phyloP scores from a whole-genome alignment of 2,888 invertebrate species.

The Ophonus ardosiacus region DNA sequence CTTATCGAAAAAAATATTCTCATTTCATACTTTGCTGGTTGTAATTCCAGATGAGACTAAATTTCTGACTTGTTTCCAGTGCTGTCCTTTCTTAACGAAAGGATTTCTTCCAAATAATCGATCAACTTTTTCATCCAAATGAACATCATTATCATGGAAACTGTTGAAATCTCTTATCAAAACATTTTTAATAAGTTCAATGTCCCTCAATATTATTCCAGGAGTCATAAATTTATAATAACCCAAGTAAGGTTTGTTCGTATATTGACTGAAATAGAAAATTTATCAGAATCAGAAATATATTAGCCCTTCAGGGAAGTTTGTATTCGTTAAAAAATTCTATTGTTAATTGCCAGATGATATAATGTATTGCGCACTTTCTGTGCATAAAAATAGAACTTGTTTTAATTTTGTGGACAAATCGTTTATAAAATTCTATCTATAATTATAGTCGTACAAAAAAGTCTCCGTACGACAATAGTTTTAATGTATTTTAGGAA shows the following conservation, averaged over 20 bases:
- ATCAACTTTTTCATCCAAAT: constrained; percentile 73
- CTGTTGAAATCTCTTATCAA: constrained; percentile 71
- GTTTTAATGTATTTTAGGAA: too few species aligned
- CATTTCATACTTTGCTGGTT: constrained; percentile 71
- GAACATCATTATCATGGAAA: constrained; percentile 69
- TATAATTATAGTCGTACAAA: too few species aligned
- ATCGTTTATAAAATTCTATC: too few species aligned
- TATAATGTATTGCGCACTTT: too few species aligned
- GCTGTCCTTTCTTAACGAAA: constrained; percentile 73
- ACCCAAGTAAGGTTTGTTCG: constrained; percentile 71
- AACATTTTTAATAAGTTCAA: constrained; percentile 70
- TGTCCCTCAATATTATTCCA: constrained; percentile 69
- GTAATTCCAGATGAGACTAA: constrained; percentile 76
- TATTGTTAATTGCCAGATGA: too few species aligned
- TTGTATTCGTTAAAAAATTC: neutral
- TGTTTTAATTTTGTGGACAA: too few species aligned
- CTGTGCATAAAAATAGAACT: too few species aligned
- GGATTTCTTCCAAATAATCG: constrained; percentile 74
- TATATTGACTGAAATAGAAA: constrained; percentile 55
- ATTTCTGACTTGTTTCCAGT: constrained; percentile 75
- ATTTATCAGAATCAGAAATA: neutral
- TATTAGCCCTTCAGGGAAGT: too few species aligned
- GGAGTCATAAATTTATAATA: constrained; percentile 70
- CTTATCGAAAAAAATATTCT: too few species aligned
- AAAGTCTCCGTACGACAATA: too few species aligned